Base-by-base conservation (phyloP, 2,113 vertebrate species). In the Nasalis larvatus region DNA sequence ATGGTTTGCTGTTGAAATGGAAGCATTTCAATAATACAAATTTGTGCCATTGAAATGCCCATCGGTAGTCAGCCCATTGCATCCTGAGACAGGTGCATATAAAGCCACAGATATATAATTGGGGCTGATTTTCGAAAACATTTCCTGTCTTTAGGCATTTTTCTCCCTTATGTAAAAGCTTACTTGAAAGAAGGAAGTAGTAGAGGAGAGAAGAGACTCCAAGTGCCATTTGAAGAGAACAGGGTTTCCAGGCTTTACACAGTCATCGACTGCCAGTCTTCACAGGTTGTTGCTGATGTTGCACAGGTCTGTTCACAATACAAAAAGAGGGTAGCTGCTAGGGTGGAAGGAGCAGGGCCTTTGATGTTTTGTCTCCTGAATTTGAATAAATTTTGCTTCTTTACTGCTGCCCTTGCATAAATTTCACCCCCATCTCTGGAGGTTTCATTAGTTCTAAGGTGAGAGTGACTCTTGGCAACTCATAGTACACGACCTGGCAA, bases 371-470 rank as follows among this genome's bases (percentile, higher is more conserved):
- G 42, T 63, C 42, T 82, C 76, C 25, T 1, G 78, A 87, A 47
- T 89, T 86, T 80, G 49, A 96, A 81, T 54, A 58, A 17, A 71
- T 95, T 86, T 47, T 77, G 27, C 63, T 42, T 97, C 49, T 54
- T 91, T 37, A 17, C 27, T 60, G 18, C 35, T 73, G 25, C 84
- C 92, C 92, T 96, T 93, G 69, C 60, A 52, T 94, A 49, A 30
- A 37, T 92, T 87, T 76, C 37, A 68, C 42, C 23, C 16, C 66
- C 20, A 20, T 73, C 49, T 92, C 49, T 90, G 58, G n/a, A 85
- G 74, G 18, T 90, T 95, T 77, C 69, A 37, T 49, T 84, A 89
- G 69, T 11, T 86, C 27, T 54, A 20, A 89, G 63, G 37, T 73
- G 30, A 93, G 76, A 27, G 60, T 35, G 81, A 95, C n/a, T 18